Percentiles rank a stretch among this genome's conserved stretches.
Conservation (phyloP, 2,888 invertebrate species). For the Trichogramma dendrolimi region DNA sequence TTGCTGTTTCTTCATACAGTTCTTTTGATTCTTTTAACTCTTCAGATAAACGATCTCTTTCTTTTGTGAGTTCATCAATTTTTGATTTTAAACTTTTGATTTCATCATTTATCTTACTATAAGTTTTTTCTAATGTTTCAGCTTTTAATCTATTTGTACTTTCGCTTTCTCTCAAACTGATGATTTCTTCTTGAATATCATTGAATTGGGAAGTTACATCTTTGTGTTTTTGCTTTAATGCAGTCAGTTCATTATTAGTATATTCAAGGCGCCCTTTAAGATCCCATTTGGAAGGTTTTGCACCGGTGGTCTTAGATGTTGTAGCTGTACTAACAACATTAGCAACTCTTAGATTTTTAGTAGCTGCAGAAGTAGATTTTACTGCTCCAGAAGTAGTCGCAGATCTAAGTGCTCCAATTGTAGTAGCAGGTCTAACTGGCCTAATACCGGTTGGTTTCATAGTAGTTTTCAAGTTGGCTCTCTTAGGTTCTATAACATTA, state of each 20-base stretch:
- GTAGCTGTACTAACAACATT: not conserved
- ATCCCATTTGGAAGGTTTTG: constrained; percentile 47
- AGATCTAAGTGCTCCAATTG: constrained; percentile 42
- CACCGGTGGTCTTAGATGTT: constrained; percentile 12
- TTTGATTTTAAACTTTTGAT: constrained; percentile 58
- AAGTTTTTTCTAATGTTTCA: constrained; percentile 34
- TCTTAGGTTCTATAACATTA: constrained; percentile 34
- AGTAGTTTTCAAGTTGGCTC: constrained; percentile 33
- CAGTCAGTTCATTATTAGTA: constrained; percentile 56
- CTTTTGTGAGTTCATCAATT: constrained; percentile 55
- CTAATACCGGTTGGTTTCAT: constrained; percentile 27
- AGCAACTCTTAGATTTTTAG: constrained; percentile 23
- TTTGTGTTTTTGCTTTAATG: constrained; percentile 65
- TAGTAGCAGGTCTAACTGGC: constrained; percentile 40
- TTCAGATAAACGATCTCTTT: constrained; percentile 34
- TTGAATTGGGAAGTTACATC: constrained; percentile 51
- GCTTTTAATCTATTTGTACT: constrained; percentile 31
- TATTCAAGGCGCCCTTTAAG: constrained; percentile 43
- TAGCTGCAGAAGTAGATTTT: constrained; percentile 27
- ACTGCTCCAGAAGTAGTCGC: constrained; percentile 20
- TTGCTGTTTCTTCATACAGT: constrained; percentile 41
- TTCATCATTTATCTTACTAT: constrained; percentile 58
- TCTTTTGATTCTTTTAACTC: constrained; percentile 53
- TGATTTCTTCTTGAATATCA: constrained; percentile 33
- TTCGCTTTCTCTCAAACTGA: constrained; percentile 33